Percentiles rank a stretch among this genome's conserved stretches.
Conservation (phyloP, 2,888 invertebrate genomes). For the Pinctada fucata region DNA sequence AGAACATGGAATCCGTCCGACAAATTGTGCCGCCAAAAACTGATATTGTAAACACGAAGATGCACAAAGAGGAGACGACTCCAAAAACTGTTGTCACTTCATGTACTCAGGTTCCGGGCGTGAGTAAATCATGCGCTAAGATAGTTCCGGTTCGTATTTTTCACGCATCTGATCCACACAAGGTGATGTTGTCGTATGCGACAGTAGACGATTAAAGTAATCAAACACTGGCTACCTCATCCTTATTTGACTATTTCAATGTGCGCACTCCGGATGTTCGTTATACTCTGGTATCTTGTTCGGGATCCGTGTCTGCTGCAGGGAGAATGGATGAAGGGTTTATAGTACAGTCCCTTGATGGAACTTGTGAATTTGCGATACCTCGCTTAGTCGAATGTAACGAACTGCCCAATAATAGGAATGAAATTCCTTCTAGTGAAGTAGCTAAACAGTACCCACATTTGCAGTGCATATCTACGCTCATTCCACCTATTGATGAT, state of each 20-base stretch:
- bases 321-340: constrained; percentile 18
- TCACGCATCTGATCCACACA: neutral
- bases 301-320: neutral
- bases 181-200: constrained; percentile 16
- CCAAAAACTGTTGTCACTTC: constrained; percentile 1
- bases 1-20: too few relatives aligned
- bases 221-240: constrained; percentile 14
- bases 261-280: neutral
- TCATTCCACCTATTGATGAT: constrained; percentile 8
- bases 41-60: too few relatives aligned
- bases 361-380: neutral
- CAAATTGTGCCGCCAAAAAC: too few relatives aligned
- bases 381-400: constrained; percentile 30
- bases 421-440: constrained; percentile 19
- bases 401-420: constrained; percentile 15
- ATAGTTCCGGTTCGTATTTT: constrained; percentile 22
- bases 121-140: constrained; percentile 29
- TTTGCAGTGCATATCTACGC: constrained; percentile 14
- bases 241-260: constrained; percentile 19
- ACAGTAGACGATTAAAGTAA: constrained; percentile 34
- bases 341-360: constrained; percentile 24
- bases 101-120: constrained; percentile 24
- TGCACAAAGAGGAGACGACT: too few relatives aligned
- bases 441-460: constrained; percentile 16
- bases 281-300: constrained; percentile 33